A percentile compares a stretch with the other conserved stretches of the same genome.
Conservation (phyloP, 2,797 vertebrate species). For the Pseudochirops cupreus region DNA sequence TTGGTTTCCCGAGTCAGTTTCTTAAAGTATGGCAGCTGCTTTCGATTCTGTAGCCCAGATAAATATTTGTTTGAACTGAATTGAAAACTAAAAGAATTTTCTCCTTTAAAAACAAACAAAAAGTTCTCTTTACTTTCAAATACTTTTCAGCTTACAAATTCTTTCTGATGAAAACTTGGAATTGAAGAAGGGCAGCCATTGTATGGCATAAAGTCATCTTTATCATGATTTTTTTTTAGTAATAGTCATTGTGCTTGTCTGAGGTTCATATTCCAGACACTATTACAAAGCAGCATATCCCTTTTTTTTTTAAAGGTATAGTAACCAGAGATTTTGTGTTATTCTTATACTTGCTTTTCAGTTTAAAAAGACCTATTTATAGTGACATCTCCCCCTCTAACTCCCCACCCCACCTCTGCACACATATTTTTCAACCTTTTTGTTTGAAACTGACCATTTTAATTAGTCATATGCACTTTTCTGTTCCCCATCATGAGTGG, state of each 20-base stretch:
- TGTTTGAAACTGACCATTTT: background rate
- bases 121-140: background rate
- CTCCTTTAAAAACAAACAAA: background rate
- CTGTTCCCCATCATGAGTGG: background rate
- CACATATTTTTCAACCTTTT: background rate
- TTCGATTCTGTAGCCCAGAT: background rate
- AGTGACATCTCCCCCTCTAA: background rate
- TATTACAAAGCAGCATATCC: background rate
- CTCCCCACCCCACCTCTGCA: too few relatives aligned
- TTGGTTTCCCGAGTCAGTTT: background rate
- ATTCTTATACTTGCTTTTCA: background rate
- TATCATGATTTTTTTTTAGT: background rate
- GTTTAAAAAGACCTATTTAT: background rate
- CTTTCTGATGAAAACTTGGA: slow-evolving; percentile 3
- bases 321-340: background rate
- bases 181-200: background rate
- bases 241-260: background rate
- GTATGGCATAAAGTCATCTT: background rate
- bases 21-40: background rate
- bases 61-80: background rate
- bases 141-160: background rate
- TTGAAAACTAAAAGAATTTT: background rate
- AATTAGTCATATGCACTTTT: background rate
- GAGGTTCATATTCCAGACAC: too few relatives aligned
- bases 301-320: background rate